phyloP scores from a whole-genome alignment of 2,797 vertebrate genomes.

The Thamnophis elegans region DNA sequence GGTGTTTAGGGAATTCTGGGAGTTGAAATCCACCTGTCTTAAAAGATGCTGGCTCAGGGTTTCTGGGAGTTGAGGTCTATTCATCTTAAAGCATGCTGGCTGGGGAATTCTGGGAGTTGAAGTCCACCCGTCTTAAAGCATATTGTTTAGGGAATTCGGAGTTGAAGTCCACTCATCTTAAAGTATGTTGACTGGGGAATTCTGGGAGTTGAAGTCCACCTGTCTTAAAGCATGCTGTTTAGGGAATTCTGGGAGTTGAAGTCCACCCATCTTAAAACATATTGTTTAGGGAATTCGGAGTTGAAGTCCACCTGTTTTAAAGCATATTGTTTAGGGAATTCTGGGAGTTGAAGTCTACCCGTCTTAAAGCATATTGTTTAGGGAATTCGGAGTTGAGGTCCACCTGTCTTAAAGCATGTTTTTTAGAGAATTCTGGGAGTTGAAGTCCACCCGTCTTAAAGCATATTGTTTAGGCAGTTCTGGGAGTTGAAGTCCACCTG shows the following conservation, averaged over 20 bases:
- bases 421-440: too few species aligned
- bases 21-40: background rate
- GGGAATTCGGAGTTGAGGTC: too few species aligned
- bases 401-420: rapidly evolving
- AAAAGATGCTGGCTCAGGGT: too few species aligned
- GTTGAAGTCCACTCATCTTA: too few species aligned
- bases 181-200: rapidly evolving
- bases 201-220: too few species aligned
- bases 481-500: background rate
- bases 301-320: background rate
- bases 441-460: too few species aligned
- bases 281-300: rapidly evolving
- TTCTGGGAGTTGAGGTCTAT: too few species aligned
- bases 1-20: too few species aligned
- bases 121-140: rapidly evolving
- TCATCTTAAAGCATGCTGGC: rapidly evolving
- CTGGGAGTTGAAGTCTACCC: background rate
- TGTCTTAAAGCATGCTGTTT: rapidly evolving
- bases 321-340: background rate
- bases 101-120: background rate
- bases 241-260: too few species aligned
- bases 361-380: rapidly evolving
- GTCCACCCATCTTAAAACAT: too few species aligned
- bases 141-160: too few species aligned
- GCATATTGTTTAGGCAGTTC: rapidly evolving